Percentiles rank a stretch among this genome's conserved stretches.
Conservation (phyloP, 1,140 invertebrate species). For the Listronotus oregonensis region DNA sequence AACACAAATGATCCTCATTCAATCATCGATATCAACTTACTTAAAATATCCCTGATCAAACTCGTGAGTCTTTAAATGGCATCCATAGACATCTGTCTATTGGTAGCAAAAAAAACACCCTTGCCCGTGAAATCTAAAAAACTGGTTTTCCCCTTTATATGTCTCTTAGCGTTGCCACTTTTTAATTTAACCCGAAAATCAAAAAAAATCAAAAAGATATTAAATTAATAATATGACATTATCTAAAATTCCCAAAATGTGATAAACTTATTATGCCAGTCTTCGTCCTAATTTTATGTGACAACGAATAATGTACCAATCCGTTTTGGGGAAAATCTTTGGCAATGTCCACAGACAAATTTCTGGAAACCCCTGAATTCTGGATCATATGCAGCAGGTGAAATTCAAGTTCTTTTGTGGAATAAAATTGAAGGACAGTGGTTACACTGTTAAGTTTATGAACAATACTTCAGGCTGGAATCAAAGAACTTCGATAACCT, state of each 20-base stretch:
- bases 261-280: conserved; percentile 30
- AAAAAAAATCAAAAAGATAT: background rate
- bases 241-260: no score
- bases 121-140: conserved; percentile 13
- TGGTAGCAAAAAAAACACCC: conserved; percentile 23
- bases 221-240: no score
- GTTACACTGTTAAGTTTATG: no score
- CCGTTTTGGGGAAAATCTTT: conserved; percentile 25
- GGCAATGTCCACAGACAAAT: conserved; percentile 30
- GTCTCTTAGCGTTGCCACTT: conserved; percentile 24
- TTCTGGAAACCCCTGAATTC: conserved; percentile 28
- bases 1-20: no score
- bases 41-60: no score
- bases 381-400: conserved; percentile 25
- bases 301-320: conserved; percentile 19
- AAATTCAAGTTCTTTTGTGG: conserved; percentile 31
- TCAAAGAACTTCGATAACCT: no score
- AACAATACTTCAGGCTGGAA: no score
- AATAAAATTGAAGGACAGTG: conserved; percentile 29
- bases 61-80: no score
- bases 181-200: conserved; percentile 25
- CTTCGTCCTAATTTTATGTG: conserved; percentile 27
- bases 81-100: background rate
- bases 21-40: no score
- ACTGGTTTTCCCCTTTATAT: conserved; percentile 30